Conservation (phyloP, 1,140 invertebrate genomes). For the Idris sp. region DNA sequence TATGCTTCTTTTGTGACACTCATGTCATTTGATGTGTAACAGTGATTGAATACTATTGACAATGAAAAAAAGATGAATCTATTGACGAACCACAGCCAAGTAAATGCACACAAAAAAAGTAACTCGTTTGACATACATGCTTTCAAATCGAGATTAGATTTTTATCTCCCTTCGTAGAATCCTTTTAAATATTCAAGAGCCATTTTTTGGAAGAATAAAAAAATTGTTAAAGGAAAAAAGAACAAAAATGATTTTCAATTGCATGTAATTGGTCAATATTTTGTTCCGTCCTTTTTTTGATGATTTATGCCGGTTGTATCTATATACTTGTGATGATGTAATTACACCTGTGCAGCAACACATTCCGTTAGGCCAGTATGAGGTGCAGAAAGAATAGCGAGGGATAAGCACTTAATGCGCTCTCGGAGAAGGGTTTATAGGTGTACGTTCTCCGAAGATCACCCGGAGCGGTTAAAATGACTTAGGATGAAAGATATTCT, state of each 20-base stretch:
- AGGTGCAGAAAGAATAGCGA: slow-evolving; percentile 49
- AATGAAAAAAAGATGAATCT: slow-evolving; percentile 53
- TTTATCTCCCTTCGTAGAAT: no score
- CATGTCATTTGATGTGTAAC: slow-evolving; percentile 46
- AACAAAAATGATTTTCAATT: no score
- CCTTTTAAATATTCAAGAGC: no score
- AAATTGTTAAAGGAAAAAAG: no score
- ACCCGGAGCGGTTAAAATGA: slow-evolving; percentile 44
- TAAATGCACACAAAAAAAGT: no score
- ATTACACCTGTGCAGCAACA: slow-evolving; percentile 54
- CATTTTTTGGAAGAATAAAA: no score
- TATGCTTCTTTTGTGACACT: slow-evolving; percentile 44
- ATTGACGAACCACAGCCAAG: no score
- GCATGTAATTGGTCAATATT: slow-evolving; percentile 41
- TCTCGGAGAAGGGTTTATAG: slow-evolving; percentile 62
- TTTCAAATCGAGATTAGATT: no score
- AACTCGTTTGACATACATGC: no score
- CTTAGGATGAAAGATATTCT: slow-evolving; percentile 59
- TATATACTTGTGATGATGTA: slow-evolving; percentile 42
- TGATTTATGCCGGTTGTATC: slow-evolving; percentile 16
- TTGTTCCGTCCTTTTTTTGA: no score
- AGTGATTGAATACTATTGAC: slow-evolving; percentile 43
- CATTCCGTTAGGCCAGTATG: slow-evolving; percentile 39
- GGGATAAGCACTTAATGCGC: slow-evolving; percentile 59
- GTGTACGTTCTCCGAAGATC: slow-evolving; percentile 61